Base-by-base conservation (phyloP, 2,113 vertebrate species). In the Gallinago undulata region DNA sequence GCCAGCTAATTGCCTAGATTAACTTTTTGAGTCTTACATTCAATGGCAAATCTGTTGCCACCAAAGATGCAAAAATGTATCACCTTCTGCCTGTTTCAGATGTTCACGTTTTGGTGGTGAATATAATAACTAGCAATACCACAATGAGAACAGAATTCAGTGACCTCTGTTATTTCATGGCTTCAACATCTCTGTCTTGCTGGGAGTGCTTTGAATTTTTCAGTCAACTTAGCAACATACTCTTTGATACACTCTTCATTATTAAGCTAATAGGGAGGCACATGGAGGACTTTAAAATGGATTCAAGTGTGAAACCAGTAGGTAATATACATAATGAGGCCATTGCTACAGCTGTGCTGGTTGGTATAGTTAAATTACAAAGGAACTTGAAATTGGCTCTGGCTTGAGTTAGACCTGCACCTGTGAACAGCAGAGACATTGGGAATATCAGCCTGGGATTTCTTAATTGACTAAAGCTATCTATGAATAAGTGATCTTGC, bases 281-380 rank as follows among this genome's bases (percentile, higher is more conserved):
- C 82, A 55, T 69, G 82, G 82, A 95, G 57, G 69, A 93, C 66
- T 96, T 94, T 27, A 89, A 96, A 93, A 95, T 89, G 77, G 94
- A 84, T 95, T 96, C 59, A 94, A 94, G 82, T 93, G 93, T 96
- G 90, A 96, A 97, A 81, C 78, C 86, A 69, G 78, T 96, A 90
- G 94, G 94, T 87, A 90, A 94, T 86, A 53, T 59, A 89, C 87
- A 80, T 96, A 97, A 97, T 82, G 92, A 97, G 83, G 70, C 75
- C 70, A 67, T 59, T 68, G 89, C 69, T 93, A 82, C 84, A 87
- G 85, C 95, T 95, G 75, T 94, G 84, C 87, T 92, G 6, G 63
- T 79, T 59, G 10, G 13, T 85, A 72, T 53, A 85, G 33, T 72
- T 69, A 62, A 78, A 62, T 43, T 92, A 80, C 56, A 90, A 93